Evolutionary conservation across 2,888 invertebrate genomes (phyloP).

Genomic region (Phortica okadai): DNA sequence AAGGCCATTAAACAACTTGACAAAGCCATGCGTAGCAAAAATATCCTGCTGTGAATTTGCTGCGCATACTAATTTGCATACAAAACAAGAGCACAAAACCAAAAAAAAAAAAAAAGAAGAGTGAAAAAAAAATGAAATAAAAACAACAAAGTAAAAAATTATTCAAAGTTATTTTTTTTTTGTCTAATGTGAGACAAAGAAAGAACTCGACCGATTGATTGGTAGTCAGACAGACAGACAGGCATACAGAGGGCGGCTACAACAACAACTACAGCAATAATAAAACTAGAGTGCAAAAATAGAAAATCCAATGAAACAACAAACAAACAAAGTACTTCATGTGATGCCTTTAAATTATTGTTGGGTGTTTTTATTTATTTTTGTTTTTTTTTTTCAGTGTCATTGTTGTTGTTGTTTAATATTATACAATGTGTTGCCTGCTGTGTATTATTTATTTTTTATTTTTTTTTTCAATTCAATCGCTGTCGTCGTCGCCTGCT

Average conservation of each 20-base stretch:
- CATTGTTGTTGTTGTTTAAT: not conserved
- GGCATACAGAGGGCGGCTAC: not conserved
- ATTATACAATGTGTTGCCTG: not conserved
- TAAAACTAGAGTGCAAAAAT: not conserved
- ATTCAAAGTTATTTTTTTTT: not conserved
- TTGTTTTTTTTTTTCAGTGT: not conserved
- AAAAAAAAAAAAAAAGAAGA: not conserved
- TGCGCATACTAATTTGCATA: conserved; percentile 14
- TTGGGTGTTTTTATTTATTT: not conserved
- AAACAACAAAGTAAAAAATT: conserved; percentile 9
- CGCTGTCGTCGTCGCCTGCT: too few species aligned
- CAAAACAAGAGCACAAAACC: not conserved
- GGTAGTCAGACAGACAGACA: not conserved
- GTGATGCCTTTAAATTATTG: conserved; percentile 16
- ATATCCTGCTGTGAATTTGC: not conserved
- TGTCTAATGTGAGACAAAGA: not conserved
- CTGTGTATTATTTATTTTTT: too few species aligned
- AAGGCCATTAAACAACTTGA: too few species aligned
- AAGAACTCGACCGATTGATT: not conserved
- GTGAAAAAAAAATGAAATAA: not conserved
- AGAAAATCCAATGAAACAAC: not conserved
- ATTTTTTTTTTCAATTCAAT: too few species aligned
- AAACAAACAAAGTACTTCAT: conserved; percentile 10
- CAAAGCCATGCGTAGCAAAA: not conserved
- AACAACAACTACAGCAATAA: not conserved